Evolutionary conservation across 2,113 vertebrate species (phyloP).

Genomic region (Serilophus lunatus): DNA sequence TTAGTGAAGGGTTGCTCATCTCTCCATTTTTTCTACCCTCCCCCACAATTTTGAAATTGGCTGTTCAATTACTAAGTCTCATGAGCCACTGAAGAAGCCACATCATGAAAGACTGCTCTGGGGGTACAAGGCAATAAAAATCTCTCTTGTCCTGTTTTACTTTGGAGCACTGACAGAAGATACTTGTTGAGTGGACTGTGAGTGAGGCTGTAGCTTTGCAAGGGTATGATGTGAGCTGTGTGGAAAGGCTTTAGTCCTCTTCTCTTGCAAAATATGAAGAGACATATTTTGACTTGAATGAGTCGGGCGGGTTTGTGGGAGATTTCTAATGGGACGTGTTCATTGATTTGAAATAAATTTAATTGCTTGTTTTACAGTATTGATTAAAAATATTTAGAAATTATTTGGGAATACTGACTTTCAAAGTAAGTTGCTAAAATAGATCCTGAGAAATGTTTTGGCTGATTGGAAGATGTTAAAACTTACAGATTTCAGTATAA

Average conservation of each 20-base stretch:
- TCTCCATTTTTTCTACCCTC: background rate
- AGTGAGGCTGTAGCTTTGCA: background rate
- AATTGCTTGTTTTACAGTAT: background rate
- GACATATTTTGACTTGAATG: background rate
- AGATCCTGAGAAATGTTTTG: background rate
- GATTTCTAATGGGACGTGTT: background rate
- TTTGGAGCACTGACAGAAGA: background rate
- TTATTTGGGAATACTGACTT: background rate
- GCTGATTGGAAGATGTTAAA: background rate
- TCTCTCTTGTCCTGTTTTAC: background rate
- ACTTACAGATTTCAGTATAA: background rate
- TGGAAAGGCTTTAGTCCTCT: background rate
- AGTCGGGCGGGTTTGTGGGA: background rate
- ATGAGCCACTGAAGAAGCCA: background rate
- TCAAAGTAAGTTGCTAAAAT: background rate
- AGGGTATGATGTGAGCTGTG: background rate
- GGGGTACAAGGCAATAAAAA: background rate
- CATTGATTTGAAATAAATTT: background rate
- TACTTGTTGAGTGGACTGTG: background rate
- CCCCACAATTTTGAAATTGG: background rate
- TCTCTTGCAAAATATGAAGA: background rate
- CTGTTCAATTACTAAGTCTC: background rate
- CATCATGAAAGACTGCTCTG: background rate
- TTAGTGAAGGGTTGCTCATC: background rate
- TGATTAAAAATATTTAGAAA: background rate